Evolutionary conservation across 2,113 vertebrate genomes (phyloP).

Genomic region (Nerophis lumbriciformis): DNA sequence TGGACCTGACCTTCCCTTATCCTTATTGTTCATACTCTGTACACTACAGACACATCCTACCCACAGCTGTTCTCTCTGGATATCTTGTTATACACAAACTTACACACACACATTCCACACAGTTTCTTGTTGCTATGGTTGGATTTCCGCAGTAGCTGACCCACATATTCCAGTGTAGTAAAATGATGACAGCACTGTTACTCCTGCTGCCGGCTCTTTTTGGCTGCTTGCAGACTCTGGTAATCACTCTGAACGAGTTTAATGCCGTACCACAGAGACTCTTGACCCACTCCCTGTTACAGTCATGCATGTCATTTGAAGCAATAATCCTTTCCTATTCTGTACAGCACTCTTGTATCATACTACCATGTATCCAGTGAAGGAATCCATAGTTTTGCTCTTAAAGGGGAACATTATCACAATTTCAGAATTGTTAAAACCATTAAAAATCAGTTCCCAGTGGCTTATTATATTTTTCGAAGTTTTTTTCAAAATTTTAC

Average conservation of each 20-base stretch:
- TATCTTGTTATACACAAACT: constrained; percentile 16
- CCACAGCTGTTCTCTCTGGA: constrained; percentile 1
- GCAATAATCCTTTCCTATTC: constrained; percentile 17
- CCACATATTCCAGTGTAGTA: constrained; percentile 52
- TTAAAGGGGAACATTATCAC: too few relatives aligned
- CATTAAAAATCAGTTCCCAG: too few relatives aligned
- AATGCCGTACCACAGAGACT: neutral
- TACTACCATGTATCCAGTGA: neutral
- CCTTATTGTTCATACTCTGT: neutral
- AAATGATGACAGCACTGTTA: constrained; percentile 36
- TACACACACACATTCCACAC: constrained; percentile 6
- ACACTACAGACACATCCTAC: neutral
- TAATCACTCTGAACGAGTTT: neutral
- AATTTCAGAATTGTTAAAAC: too few relatives aligned
- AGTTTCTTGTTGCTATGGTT: constrained; percentile 24
- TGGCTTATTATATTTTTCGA: too few relatives aligned
- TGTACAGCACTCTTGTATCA: neutral
- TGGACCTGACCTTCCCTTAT: neutral
- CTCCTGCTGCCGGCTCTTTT: constrained; percentile 10
- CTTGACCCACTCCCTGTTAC: constrained; percentile 8
- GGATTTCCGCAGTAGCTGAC: constrained; percentile 50
- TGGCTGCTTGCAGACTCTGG: constrained; percentile 3
- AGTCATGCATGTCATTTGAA: neutral
- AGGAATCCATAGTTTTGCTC: constrained; percentile 11
- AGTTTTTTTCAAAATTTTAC: too few relatives aligned